Base-by-base conservation (phyloP, 2,113 vertebrate species). In the Ochotona curzoniae region DNA sequence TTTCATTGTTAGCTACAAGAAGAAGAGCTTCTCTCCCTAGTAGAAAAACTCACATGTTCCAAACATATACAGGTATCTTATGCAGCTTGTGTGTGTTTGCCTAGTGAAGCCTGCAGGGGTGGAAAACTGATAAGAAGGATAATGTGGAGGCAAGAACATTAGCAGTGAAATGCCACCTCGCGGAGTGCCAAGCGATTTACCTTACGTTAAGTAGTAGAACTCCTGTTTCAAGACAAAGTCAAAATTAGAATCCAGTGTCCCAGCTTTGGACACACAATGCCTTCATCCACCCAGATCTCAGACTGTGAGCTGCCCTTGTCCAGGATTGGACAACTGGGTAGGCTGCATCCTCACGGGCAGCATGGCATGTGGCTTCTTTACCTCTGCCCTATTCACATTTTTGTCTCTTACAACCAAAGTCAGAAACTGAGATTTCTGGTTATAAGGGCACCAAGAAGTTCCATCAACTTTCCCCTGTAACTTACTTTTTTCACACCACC, bases 1-100 rank as follows among this genome's bases (percentile, higher is more conserved):
- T 97, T 95, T 97, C 93, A 97, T 96, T 93, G 96, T 97, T 96
- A 98, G 96, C 93, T 92, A 94, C 78, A 95, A 97, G 97, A 95
- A 97, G 87, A 93, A 18, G 76, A 87, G 32, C 54, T 57, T 70
- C 64, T 90, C 63, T 84, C 91, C 21, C 80, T 85, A 83, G 87
- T 44, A 44, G 38, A 44, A 80, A 95, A 94, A 69, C 75, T 71
- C 6, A 79, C 60, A 88, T 54, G 44, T 64, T 49, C 89, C 73
- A 51, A 81, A 88, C 96, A 87, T 49, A 83, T 5, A 71, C 12
- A 83, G 66, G n/a, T 87, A 86, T 95, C 95, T 93, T 93, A 74
- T 93, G 23, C 44, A 93, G 78, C 25, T 83, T 1, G 5, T 30
- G 47, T 76, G 69, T 78, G 87, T 74, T 79, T 61, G 35, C 60